Percentiles rank a stretch among this genome's conserved stretches.
Conservation (phyloP, 2,888 invertebrate genomes). For the Ophion ventricosus region DNA sequence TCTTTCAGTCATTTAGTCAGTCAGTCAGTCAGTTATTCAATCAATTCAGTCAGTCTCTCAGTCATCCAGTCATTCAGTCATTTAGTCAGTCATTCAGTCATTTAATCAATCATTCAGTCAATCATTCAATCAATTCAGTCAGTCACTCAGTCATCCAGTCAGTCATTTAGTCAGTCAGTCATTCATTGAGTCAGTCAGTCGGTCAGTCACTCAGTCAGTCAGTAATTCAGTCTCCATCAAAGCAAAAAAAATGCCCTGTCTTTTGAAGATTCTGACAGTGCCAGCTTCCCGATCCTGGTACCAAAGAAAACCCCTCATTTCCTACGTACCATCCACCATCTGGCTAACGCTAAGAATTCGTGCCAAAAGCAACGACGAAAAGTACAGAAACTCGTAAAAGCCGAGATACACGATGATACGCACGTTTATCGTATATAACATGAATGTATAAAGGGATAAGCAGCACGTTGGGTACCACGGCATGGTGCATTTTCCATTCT, state of each 20-base stretch:
- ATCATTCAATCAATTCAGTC: too few relatives aligned
- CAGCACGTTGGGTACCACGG: slow-evolving; percentile 30
- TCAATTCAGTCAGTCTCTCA: too few relatives aligned
- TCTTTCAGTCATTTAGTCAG: too few relatives aligned
- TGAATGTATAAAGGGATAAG: slow-evolving; percentile 20
- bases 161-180: too few relatives aligned
- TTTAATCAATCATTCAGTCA: too few relatives aligned
- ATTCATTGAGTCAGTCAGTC: too few relatives aligned
- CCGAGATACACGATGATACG: slow-evolving; percentile 34
- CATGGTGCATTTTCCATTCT: slow-evolving; percentile 38
- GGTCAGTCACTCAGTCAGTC: too few relatives aligned
- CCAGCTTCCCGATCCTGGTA: slow-evolving; percentile 25
- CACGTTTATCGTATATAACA: slow-evolving; percentile 16
- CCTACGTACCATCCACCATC: slow-evolving; percentile 48
- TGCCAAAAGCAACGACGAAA: slow-evolving; percentile 15
- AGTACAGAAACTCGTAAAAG: slow-evolving; percentile 18
- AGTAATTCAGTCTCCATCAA: too few relatives aligned
- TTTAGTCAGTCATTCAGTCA: too few relatives aligned
- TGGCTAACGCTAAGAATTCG: slow-evolving; percentile 37
- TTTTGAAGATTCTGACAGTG: slow-evolving; percentile 14
- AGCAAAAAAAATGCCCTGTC: slow-evolving; percentile 50
- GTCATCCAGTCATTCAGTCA: too few relatives aligned
- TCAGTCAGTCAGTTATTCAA: too few relatives aligned
- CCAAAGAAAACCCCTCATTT: slow-evolving; percentile 66
- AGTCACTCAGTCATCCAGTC: too few relatives aligned